These are phyloP conservation scores for Trichoplusia ni DNA, from an alignment of 1,140 invertebrate genomes.

Conservation along the genomic window DNA sequence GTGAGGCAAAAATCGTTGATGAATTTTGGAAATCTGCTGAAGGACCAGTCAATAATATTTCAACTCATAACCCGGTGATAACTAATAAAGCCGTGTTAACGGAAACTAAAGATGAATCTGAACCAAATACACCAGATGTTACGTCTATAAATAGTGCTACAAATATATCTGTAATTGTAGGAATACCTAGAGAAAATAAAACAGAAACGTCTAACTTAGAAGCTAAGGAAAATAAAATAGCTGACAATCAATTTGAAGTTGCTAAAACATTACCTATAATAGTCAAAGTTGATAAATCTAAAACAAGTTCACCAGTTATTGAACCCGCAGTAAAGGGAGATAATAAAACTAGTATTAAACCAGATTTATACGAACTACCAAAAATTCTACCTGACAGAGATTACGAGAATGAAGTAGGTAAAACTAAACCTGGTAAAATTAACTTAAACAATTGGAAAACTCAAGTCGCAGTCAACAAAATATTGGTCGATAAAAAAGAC, in stretches of 20 bases:
- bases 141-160: neutral
- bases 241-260: neutral
- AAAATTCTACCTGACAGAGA: neutral
- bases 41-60: neutral
- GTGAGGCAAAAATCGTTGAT: neutral
- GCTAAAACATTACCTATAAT: neutral
- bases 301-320: too few relatives aligned
- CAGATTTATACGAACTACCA: too few relatives aligned
- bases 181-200: neutral
- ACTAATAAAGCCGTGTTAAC: neutral
- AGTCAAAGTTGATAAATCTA: too few relatives aligned
- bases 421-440: neutral
- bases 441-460: neutral
- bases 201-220: too few relatives aligned
- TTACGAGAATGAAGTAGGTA: slow-evolving; percentile 2
- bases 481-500: neutral
- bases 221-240: too few relatives aligned
- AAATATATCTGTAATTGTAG: neutral
- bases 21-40: slow-evolving; percentile 3
- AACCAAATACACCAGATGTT: neutral
- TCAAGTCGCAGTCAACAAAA: slow-evolving; percentile 11
- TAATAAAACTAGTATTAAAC: too few relatives aligned
- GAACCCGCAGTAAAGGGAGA: too few relatives aligned
- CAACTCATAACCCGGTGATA: neutral
- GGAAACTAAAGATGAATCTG: neutral